Conservation (phyloP, 1,140 invertebrate species). For the Tetraneura akinire region DNA sequence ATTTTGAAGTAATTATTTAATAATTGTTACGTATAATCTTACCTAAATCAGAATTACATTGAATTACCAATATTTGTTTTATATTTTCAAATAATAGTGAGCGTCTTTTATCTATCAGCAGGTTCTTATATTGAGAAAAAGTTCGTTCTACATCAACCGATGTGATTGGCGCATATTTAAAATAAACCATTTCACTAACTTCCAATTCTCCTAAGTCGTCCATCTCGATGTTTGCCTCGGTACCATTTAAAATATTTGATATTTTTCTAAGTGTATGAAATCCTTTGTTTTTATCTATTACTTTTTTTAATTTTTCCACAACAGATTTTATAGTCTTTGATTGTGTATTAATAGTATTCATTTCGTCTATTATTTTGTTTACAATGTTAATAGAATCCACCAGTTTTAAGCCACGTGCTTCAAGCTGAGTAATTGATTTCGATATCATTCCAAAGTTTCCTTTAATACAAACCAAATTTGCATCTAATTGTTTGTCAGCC, state of each 20-base stretch:
- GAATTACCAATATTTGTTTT: constrained; percentile 1
- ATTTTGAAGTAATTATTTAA: background rate
- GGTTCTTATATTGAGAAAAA: constrained; percentile 3
- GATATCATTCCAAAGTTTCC: background rate
- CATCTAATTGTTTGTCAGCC: background rate
- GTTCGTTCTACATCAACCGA: background rate
- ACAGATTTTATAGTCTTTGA: background rate
- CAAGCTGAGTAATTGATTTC: too few species aligned
- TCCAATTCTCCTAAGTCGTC: too few species aligned
- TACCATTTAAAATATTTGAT: too few species aligned
- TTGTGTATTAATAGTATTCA: background rate
- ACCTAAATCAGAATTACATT: background rate
- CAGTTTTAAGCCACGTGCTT: background rate
- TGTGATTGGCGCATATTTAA: background rate
- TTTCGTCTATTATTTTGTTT: background rate
- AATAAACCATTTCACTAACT: background rate
- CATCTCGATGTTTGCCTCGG: too few species aligned
- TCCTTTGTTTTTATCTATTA: too few species aligned
- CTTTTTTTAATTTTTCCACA: too few species aligned
- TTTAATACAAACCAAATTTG: background rate
- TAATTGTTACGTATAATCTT: background rate
- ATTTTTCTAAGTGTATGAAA: too few species aligned
- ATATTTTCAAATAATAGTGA: constrained; percentile 8
- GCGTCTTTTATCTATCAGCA: background rate
- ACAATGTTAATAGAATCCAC: background rate